phyloP scores from a whole-genome alignment of 2,797 vertebrate genomes.

The Sebastes trivittatus region DNA sequence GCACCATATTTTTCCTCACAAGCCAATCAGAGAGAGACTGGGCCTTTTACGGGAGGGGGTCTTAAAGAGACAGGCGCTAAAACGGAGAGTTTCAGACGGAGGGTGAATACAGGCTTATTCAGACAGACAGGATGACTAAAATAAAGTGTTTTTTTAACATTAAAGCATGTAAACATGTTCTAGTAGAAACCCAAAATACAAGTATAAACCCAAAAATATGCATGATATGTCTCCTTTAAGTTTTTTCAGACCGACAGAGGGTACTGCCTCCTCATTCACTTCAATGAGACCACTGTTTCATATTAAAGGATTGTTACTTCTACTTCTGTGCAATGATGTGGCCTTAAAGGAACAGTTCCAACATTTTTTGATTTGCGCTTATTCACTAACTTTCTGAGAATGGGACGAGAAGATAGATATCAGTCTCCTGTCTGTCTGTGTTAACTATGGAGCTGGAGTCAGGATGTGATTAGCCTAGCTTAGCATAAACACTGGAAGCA shows the following conservation, averaged over 20 bases:
- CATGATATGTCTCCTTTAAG: too few relatives aligned
- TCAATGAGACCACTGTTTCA: not conserved
- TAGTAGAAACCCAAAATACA: too few relatives aligned
- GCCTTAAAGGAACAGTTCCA: not conserved
- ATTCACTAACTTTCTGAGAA: not conserved
- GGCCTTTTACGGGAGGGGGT: too few relatives aligned
- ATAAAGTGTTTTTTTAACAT: too few relatives aligned
- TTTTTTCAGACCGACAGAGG: not conserved
- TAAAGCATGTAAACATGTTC: too few relatives aligned
- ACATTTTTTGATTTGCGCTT: not conserved
- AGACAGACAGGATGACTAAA: too few relatives aligned
- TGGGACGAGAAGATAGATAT: too few relatives aligned
- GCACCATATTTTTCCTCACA: too few relatives aligned
- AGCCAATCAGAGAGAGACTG: too few relatives aligned
- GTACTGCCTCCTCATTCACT: not conserved
- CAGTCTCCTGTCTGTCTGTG: not conserved
- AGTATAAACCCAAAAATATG: fast-evolving
- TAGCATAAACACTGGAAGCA: not conserved
- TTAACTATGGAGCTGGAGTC: not conserved
- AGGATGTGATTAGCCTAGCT: not conserved
- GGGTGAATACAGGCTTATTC: too few relatives aligned
- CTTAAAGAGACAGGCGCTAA: too few relatives aligned
- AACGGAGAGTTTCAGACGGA: too few relatives aligned
- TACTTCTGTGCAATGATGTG: not conserved
- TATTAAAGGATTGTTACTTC: not conserved